Base-by-base conservation (phyloP, 2,888 invertebrate species). In the Xiphydria camelus region DNA sequence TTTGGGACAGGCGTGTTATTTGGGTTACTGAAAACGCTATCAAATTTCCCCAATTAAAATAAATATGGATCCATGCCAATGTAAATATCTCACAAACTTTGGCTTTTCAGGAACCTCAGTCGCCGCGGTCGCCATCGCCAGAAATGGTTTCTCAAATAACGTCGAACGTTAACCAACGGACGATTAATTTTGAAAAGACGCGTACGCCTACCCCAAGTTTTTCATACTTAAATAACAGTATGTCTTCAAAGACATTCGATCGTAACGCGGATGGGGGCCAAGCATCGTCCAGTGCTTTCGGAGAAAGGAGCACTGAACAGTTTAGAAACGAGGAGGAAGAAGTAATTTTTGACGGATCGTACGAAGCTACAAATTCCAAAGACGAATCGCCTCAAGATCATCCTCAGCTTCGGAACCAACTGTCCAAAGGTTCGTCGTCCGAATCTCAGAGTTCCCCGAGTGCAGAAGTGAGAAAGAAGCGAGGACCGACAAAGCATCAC, bases 391-490 rank as follows among this genome's bases (percentile, higher is more conserved):
- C 15, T 4, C 7, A 7, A 4, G 15, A 14, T 29, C 15, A 14
- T 12, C 12, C 12, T 12, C 29, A 7, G 12, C 3, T 10, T 1
- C 29, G 15, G 9, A 14, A 2, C 6, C 6, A 12, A 29, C 3
- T 5, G 15, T 29, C 12, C 1, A 12, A 29, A 29, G 29, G 12
- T 4, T 4, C 12, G 4, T 29, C 29, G 6, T 12, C 6, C 1
- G 12, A 29, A 4, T 14, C 29, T 6, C 56, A 47, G 6, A 55
- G 55, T 6, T 34, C 43, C 4, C 52, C 45, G 10, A 45, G 23
- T 12, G 19, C 17, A 1, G 21, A 31, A 9, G 22, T 18, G 32
- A 22, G 1, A 32, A 38, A 25, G 19, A 44, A 49, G 5, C 6
- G 4, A 1, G 43, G 46, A 23, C 33, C 36, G 3, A n/a, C n/a